Evolutionary conservation across 1,140 invertebrate genomes (phyloP).

Genomic region (Trachelipus rathkii): DNA sequence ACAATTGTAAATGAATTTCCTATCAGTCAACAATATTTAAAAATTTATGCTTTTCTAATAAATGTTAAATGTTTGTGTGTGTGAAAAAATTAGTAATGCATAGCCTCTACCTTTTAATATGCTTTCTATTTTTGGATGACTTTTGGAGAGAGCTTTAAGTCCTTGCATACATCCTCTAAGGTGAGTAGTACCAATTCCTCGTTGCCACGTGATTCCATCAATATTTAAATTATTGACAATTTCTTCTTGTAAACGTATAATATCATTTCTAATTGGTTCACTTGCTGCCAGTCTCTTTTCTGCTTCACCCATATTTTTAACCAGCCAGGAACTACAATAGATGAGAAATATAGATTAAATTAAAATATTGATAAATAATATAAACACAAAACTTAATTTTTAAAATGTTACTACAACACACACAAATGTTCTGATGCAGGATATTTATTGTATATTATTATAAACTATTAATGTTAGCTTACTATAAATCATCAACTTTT

Average conservation of each 20-base stretch:
- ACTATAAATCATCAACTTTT: conserved; percentile 31
- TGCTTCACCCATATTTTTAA: conserved; percentile 61
- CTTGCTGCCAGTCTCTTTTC: conserved; percentile 59
- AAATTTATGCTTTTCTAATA: no score
- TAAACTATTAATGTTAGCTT: no score
- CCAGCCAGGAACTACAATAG: conserved; percentile 57
- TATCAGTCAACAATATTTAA: no score
- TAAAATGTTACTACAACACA: no score
- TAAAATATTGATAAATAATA: neutral
- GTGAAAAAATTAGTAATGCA: no score
- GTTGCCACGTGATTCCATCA: conserved; percentile 66
- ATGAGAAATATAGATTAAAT: neutral
- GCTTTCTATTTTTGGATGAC: conserved; percentile 32
- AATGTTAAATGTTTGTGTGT: no score
- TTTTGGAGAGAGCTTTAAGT: conserved; percentile 56
- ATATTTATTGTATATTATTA: no score
- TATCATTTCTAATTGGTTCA: conserved; percentile 62
- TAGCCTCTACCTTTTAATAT: conserved; percentile 23
- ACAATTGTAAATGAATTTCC: no score
- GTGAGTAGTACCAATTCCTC: conserved; percentile 80
- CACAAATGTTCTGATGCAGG: no score
- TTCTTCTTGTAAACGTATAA: conserved; percentile 57
- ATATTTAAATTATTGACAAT: conserved; percentile 58
- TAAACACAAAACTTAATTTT: neutral
- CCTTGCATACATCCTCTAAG: conserved; percentile 60